Evolutionary conservation across 2,797 vertebrate genomes (phyloP).

Genomic region (Alauda arvensis): DNA sequence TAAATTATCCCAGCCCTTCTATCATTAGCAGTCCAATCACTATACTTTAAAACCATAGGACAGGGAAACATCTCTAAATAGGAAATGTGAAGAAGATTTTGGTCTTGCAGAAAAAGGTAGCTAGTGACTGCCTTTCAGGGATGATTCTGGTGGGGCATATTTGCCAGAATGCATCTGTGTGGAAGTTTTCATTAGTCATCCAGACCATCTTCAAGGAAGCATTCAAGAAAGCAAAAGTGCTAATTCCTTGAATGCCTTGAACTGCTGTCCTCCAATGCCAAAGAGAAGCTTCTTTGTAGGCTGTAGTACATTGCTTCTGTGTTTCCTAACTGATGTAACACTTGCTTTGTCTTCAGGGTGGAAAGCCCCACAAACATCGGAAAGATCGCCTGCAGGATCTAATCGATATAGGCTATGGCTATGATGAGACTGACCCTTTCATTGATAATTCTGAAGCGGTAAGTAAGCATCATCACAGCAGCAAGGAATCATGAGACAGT

Average conservation of each 20-base stretch:
- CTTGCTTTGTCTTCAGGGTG: constrained; percentile 77
- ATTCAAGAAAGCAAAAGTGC: neutral
- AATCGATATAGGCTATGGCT: constrained; percentile 96
- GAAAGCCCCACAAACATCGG: constrained; percentile 84
- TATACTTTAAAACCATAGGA: neutral
- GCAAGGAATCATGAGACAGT: neutral
- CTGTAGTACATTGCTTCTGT: neutral
- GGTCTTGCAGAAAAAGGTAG: neutral
- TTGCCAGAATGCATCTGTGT: neutral
- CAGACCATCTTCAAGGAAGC: neutral
- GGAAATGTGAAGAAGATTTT: neutral
- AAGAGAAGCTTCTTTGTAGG: neutral
- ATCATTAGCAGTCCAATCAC: neutral
- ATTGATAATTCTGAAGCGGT: constrained; percentile 98
- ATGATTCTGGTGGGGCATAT: neutral
- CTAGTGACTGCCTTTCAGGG: neutral
- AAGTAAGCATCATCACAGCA: constrained; percentile 67
- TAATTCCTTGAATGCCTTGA: neutral
- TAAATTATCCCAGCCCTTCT: neutral
- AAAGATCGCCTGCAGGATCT: constrained; percentile 96
- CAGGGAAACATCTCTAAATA: neutral
- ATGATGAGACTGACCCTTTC: constrained; percentile 95
- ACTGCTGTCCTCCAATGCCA: neutral
- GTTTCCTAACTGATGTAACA: neutral
- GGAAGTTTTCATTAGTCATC: neutral